A percentile compares a stretch with the other conserved stretches of the same genome.
Conservation (phyloP, 2,888 invertebrate genomes). For the Philaethria dido region DNA sequence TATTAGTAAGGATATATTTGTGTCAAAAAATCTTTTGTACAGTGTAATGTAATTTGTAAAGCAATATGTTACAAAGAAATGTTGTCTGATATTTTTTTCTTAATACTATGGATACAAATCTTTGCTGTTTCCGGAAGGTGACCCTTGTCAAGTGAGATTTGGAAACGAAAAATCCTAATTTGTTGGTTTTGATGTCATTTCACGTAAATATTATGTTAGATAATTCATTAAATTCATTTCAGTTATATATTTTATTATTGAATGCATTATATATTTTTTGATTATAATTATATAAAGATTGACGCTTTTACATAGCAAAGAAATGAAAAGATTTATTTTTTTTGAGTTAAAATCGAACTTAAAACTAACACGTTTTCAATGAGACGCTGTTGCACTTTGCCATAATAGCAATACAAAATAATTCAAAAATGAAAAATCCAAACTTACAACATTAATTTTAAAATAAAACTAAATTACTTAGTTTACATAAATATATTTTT, state of each 20-base stretch:
- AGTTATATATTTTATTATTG: not conserved
- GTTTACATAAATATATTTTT: too few relatives aligned
- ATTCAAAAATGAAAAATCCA: too few relatives aligned
- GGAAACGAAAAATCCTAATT: conserved; percentile 73
- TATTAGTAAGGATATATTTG: too few relatives aligned
- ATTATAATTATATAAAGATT: not conserved
- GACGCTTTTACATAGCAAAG: not conserved
- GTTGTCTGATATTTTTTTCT: conserved; percentile 22
- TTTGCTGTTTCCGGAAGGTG: conserved; percentile 47
- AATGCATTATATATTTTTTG: not conserved
- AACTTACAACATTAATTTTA: not conserved
- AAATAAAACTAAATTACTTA: too few relatives aligned
- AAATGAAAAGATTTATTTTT: too few relatives aligned
- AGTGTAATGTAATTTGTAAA: conserved; percentile 20
- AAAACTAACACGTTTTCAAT: too few relatives aligned
- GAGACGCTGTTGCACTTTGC: too few relatives aligned
- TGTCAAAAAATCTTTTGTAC: not conserved
- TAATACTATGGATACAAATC: conserved; percentile 21
- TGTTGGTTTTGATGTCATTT: conserved; percentile 71
- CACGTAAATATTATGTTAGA: conserved; percentile 46
- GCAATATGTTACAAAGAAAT: conserved; percentile 14
- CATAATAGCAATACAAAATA: too few relatives aligned
- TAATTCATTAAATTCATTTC: not conserved
- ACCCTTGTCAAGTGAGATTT: conserved; percentile 77
- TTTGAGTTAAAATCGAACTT: too few relatives aligned